phyloP scores from a whole-genome alignment of 2,797 vertebrate species.

The Labroides dimidiatus region DNA sequence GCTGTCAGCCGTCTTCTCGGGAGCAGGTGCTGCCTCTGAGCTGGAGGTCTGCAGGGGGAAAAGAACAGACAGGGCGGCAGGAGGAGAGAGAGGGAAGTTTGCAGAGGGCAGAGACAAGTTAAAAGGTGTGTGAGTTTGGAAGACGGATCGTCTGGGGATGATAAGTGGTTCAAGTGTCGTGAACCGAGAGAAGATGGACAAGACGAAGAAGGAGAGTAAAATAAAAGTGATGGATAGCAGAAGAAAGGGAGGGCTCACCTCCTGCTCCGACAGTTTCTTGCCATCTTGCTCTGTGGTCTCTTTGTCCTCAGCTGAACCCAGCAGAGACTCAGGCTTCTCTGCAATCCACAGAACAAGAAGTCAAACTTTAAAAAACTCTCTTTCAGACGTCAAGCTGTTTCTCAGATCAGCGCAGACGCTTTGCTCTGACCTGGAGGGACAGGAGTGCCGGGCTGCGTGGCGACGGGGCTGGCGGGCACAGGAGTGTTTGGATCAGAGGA shows the following conservation, averaged over 20 bases:
- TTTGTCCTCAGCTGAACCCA: slow-evolving; percentile 88
- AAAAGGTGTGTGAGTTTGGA: slow-evolving; percentile 52
- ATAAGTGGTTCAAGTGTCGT: slow-evolving; percentile 26
- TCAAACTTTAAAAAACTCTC: slow-evolving; percentile 24
- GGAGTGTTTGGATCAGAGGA: slow-evolving; percentile 96
- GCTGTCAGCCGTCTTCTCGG: slow-evolving; percentile 76
- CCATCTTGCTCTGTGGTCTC: slow-evolving; percentile 85
- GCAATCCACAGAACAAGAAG: slow-evolving; percentile 37
- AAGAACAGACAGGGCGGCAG: slow-evolving; percentile 11
- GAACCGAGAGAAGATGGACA: slow-evolving; percentile 21
- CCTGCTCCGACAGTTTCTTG: slow-evolving; percentile 84
- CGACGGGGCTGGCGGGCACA: slow-evolving; percentile 90
- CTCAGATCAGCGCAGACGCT: slow-evolving; percentile 3
- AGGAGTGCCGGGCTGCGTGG: slow-evolving; percentile 81
- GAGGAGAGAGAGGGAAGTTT: slow-evolving; percentile 18
- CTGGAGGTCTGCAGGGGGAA: slow-evolving; percentile 50
- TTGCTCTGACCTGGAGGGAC: slow-evolving; percentile 85
- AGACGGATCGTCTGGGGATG: slow-evolving; percentile 26
- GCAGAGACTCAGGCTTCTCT: slow-evolving; percentile 88
- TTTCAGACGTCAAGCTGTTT: background rate
- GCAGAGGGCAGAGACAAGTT: slow-evolving; percentile 43
- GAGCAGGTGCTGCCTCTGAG: slow-evolving; percentile 51
- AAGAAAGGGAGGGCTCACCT: slow-evolving; percentile 77
- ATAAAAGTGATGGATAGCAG: slow-evolving; percentile 20
- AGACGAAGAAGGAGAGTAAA: slow-evolving; percentile 13